Evolutionary conservation across 2,888 invertebrate genomes (phyloP), one percentile per base, ranked within the genome.

Genomic region (Drosophila phalerata): DNA sequence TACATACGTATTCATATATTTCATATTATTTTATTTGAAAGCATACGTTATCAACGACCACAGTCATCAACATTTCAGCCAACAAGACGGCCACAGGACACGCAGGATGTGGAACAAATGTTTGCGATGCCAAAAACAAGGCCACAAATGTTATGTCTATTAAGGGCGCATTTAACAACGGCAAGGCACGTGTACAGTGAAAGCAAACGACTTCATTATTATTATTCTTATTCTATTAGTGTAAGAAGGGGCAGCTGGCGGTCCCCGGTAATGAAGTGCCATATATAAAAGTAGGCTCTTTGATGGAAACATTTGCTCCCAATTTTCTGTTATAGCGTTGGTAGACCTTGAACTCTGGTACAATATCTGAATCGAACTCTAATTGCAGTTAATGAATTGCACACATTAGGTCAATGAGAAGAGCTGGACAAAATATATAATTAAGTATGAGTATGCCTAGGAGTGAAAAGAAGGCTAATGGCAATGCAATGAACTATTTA

Each of bases 191-290:
- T 84, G 88, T 78, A 65, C 79, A 69, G 69, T 76, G 81, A 81
- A 84, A 78, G 78, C 81, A 88, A 84, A 88, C 78, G 84, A 76
- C 62, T 72, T 53, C 86, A 85, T 80, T 84, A 84, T 85, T 85
- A 82, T 85, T 84, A 84, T 85, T 84, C 79, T 85, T 85, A 78
- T 60, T 22, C 22, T 60, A 69, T 79, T 78, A 13, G 17, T 8
- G 30, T n/a, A 34, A 1, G 19, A 9, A 25, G 22, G 40, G 19
- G 45, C 34, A 51, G 47, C 30, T 60, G 45, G 28, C 38, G 32
- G 58, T 65, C 22, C 48, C 48, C 42, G 65, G 68, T 81, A 81
- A 81, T 87, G 79, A 81, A 81, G 85, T 87, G 81, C 66, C 69
- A 74, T 65, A 81, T 78, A 65, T 71, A 37, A 48, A 49, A 58